These are phyloP conservation scores for Pteronotus mesoamericanus DNA, from an alignment of 2,797 vertebrate species.

Conservation along the genomic window DNA sequence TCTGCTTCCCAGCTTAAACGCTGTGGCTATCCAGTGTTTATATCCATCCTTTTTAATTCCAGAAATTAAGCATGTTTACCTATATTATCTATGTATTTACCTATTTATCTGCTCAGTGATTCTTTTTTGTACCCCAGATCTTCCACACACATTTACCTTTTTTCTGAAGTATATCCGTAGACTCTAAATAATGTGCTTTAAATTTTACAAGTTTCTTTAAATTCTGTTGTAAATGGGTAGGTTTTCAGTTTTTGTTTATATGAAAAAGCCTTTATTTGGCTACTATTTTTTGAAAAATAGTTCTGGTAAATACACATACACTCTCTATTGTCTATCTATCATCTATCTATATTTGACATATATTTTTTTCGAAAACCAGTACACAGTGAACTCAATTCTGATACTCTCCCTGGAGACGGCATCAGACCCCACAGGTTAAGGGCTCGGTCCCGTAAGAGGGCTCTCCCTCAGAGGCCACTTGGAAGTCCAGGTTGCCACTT, in stretches of 20 bases:
- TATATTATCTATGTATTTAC: not conserved
- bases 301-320: not conserved
- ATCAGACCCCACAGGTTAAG: not conserved
- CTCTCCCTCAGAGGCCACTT: not conserved
- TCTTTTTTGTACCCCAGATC: not conserved
- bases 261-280: not conserved
- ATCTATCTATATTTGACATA: not conserved
- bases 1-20: accelerated
- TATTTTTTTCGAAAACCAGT: not conserved
- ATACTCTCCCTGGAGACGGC: not conserved
- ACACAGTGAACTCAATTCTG: not conserved
- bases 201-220: not conserved
- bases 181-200: not conserved
- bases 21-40: not conserved
- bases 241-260: not conserved
- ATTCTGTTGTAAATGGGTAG: not conserved
- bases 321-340: not conserved
- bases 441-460: not conserved
- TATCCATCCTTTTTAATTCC: not conserved
- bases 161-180: not conserved
- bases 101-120: not conserved
- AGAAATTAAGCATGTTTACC: not conserved
- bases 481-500: not conserved
- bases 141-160: not conserved
- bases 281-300: not conserved